Base-by-base conservation (phyloP, 2,888 invertebrate species). In the Thyatira batis region DNA sequence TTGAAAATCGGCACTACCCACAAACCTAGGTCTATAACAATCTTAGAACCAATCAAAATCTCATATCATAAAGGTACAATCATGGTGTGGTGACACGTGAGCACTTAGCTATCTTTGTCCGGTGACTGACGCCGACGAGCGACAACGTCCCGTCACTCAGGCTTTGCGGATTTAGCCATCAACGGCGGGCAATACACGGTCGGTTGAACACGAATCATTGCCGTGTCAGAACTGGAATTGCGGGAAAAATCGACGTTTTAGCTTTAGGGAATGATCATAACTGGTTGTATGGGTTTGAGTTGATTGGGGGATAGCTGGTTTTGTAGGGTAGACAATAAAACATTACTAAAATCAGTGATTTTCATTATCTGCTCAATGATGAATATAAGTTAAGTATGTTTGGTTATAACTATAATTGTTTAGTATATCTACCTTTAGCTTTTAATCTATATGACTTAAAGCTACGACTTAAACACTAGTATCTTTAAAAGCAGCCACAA, bases 131-230 rank as follows among this genome's bases (percentile, higher is more conserved):
- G 62, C 23, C 23, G 6, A 17, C 8, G 39, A 13, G 8, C 8
- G 39, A 13, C 17, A 17, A 17, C 39, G 17, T 8, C 53, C 54
- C 74, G 78, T 81, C 85, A 81, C 70, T 82, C 78, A 76, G 83
- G 84, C 72, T 87, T 84, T 81, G 65, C 67, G 81, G 87, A 80
- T 87, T 85, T 85, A 70, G 69, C 63, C 78, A 73, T 81, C 85
- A 79, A 59, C 76, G 57, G 50, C 50, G 60, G 23, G 54, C 59
- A 50, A 58, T 51, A 52, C 49, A 53, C 57, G 60, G 58, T 44
- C 57, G 58, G 58, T 49, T 65, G 58, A 49, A 52, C 61, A 51
- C 52, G 50, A 52, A 53, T 57, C 53, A 58, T 50, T 27, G 48
- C 27, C 28, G 50, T 54, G 54, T 55, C 56, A 55, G 33, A 53